These are phyloP conservation scores for Stenotaenia linearis DNA, from an alignment of 2,888 invertebrate species.

Conservation along the genomic window DNA sequence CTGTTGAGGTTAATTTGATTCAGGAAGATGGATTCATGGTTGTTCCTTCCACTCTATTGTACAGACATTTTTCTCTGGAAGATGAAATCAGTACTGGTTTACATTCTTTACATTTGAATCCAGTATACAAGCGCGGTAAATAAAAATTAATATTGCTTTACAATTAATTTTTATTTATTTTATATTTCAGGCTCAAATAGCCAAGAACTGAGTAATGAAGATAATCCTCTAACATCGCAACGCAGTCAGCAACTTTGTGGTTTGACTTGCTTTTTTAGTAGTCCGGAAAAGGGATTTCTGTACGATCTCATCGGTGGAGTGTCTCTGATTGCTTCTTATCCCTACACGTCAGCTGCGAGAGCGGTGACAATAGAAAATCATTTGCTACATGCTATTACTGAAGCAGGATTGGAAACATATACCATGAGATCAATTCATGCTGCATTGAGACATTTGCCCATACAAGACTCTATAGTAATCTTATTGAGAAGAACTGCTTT, in stretches of 20 bases:
- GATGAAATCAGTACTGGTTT: constrained; percentile 38
- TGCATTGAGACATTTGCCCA: constrained; percentile 39
- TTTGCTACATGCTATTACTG: constrained; percentile 61
- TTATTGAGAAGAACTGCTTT: too few relatives aligned
- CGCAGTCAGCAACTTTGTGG: constrained; percentile 51
- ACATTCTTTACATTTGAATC: constrained; percentile 42
- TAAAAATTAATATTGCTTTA: background rate
- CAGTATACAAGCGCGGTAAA: constrained; percentile 39
- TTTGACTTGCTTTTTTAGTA: constrained; percentile 59
- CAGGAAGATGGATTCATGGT: constrained; percentile 30
- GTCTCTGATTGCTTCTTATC: constrained; percentile 58
- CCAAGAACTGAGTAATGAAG: background rate
- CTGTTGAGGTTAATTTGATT: constrained; percentile 35
- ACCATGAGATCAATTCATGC: constrained; percentile 53
- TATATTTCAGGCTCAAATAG: background rate
- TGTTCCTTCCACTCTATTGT: constrained; percentile 37
- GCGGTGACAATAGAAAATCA: constrained; percentile 62
- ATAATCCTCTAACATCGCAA: constrained; percentile 37
- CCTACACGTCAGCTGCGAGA: constrained; percentile 64
- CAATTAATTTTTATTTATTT: background rate
- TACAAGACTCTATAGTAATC: constrained; percentile 17
- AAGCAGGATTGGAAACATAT: constrained; percentile 69
- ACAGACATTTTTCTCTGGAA: constrained; percentile 36
- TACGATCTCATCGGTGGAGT: constrained; percentile 51
- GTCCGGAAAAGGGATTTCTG: constrained; percentile 64